Conservation (phyloP, 2,113 vertebrate genomes). For the Xerus inauris region DNA sequence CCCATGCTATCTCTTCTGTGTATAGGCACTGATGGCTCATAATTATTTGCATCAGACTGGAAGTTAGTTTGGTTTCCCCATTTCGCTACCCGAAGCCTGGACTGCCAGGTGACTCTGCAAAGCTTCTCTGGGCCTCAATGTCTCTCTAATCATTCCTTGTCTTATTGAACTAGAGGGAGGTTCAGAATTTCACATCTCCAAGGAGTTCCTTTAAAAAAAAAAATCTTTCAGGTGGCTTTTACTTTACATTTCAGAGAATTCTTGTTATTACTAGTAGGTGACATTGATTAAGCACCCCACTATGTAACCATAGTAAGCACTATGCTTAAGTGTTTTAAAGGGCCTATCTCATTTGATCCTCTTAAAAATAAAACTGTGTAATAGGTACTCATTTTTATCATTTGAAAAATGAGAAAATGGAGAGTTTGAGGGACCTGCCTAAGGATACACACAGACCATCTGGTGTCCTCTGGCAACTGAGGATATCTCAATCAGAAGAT, state of each 20-base stretch:
- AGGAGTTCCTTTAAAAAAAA: neutral
- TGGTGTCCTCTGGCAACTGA: neutral
- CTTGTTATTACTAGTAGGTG: neutral
- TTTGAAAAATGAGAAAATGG: neutral
- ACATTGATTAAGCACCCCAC: neutral
- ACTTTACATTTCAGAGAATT: conserved; percentile 1
- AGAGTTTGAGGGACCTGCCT: neutral
- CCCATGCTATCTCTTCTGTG: neutral
- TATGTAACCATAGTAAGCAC: neutral
- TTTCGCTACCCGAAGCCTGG: too few species aligned
- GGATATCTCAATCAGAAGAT: neutral
- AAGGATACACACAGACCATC: neutral
- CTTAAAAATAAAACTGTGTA: neutral
- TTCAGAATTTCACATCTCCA: neutral
- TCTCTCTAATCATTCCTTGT: neutral
- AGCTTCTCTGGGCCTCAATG: neutral
- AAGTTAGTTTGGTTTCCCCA: neutral
- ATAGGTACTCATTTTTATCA: neutral
- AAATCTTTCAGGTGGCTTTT: neutral
- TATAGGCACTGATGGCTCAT: neutral
- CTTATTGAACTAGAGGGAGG: neutral
- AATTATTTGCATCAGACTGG: neutral
- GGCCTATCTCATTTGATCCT: neutral
- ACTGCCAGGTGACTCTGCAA: neutral
- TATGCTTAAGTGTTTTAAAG: neutral